Evolutionary conservation across 2,888 invertebrate species (phyloP), one percentile per base, ranked within the genome.

Genomic region (Morpho helenor): DNA sequence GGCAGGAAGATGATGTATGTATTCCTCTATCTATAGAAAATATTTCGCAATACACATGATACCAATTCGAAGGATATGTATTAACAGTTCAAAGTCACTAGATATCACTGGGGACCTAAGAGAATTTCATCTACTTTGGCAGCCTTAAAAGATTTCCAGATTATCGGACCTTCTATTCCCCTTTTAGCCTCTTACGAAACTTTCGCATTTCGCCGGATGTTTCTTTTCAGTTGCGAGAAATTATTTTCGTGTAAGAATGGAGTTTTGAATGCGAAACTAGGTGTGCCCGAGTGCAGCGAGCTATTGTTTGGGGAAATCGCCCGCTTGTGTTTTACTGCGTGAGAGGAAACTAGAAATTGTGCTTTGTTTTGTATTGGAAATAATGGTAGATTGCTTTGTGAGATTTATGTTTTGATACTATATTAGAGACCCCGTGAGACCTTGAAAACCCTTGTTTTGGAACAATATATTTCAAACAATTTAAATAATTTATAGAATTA

Each of bases 91-190:
- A 7, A 49, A 39, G 9, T 8, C 39, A 50, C 22, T 42, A 22
- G 9, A 22, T 42, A 40, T 56, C 40, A 52, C 31, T 31, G 47
- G 49, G 43, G 49, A 42, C 56, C 31, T 45, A 59, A 56, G 61
- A 57, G 63, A 69, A 80, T 82, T 78, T 54, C n/a, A 69, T 63
- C 62, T 64, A 79, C 77, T 75, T 69, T 64, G 70, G 67, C 63
- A 67, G 70, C 73, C 70, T 75, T 79, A 75, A 74, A 72, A 76
- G 84, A 82, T 82, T 77, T 76, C 71, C 76, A 77, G 74, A 75
- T 82, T 79, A 67, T 59, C 65, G 57, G 68, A 66, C 71, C 70
- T 68, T 70, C 70, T 50, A 60, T 60, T 63, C 56, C 55, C 52
- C 53, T 57, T 57, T 60, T 58, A 60, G 66, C 75, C 65, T 74